Evolutionary conservation across 1,140 invertebrate genomes (phyloP).

Genomic region (Tetragonula clypearis): DNA sequence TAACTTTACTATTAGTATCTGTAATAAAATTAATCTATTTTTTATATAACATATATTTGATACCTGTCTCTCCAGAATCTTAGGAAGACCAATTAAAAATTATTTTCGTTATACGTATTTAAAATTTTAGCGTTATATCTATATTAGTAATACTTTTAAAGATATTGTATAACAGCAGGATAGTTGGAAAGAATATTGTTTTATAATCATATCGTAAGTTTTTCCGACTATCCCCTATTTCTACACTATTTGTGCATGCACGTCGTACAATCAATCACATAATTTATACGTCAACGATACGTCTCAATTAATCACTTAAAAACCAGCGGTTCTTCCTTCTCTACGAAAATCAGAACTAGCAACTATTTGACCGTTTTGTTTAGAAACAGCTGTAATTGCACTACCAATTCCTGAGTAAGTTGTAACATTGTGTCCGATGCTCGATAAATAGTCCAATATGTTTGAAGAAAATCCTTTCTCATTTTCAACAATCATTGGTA

Average conservation of each 20-base stretch:
- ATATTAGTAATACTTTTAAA: neutral
- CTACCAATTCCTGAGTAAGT: slow-evolving; percentile 81
- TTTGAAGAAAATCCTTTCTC: slow-evolving; percentile 84
- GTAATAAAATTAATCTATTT: neutral
- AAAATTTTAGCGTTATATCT: neutral
- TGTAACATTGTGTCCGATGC: slow-evolving; percentile 81
- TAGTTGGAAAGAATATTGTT: neutral
- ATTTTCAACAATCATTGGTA: slow-evolving; percentile 86
- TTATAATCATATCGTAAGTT: neutral
- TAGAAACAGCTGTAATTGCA: slow-evolving; percentile 82
- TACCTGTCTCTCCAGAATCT: neutral
- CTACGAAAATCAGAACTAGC: slow-evolving; percentile 84
- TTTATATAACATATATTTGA: neutral
- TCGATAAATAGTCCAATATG: slow-evolving; percentile 77
- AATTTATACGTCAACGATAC: neutral
- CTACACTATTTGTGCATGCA: neutral
- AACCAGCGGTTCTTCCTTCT: slow-evolving; percentile 77
- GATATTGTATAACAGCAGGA: too few species aligned
- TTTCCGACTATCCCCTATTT: neutral
- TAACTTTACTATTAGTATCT: neutral
- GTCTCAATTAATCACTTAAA: neutral
- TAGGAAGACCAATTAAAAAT: too few species aligned
- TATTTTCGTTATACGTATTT: neutral
- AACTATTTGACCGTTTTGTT: slow-evolving; percentile 74
- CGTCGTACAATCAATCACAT: neutral